Conservation (phyloP, 1,140 invertebrate species). For the Proctacanthus coquilletti region DNA sequence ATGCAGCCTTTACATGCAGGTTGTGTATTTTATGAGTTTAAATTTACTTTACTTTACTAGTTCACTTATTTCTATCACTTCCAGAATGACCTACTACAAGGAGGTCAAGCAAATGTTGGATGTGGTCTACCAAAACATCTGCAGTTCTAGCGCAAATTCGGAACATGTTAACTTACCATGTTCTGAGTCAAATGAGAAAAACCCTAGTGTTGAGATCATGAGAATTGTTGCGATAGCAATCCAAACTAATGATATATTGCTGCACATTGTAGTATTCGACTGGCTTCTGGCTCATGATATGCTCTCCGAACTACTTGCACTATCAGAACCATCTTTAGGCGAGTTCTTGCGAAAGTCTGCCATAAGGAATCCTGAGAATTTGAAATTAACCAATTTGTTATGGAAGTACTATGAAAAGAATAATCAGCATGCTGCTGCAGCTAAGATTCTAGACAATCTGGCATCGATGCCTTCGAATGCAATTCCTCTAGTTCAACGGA, state of each 20-base stretch:
- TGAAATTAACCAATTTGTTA: slow-evolving; percentile 66
- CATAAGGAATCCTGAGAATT: slow-evolving; percentile 33
- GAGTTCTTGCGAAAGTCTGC: slow-evolving; percentile 54
- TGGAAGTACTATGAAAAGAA: slow-evolving; percentile 94
- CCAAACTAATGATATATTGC: slow-evolving; percentile 60
- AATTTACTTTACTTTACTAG: too few relatives aligned
- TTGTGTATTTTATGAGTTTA: too few relatives aligned
- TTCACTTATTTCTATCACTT: too few relatives aligned
- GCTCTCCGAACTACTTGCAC: slow-evolving; percentile 58
- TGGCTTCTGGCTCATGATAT: slow-evolving; percentile 68
- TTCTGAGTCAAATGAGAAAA: slow-evolving; percentile 7
- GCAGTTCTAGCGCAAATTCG: slow-evolving; percentile 13
- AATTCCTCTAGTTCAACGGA: slow-evolving; percentile 50
- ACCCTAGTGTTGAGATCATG: slow-evolving; percentile 21
- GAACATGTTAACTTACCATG: neutral
- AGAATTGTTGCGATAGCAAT: slow-evolving; percentile 35
- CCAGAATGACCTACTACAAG: slow-evolving; percentile 72
- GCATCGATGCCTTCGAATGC: slow-evolving; percentile 60
- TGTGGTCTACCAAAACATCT: slow-evolving; percentile 48
- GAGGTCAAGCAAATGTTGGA: slow-evolving; percentile 68
- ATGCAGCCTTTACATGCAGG: slow-evolving; percentile 40
- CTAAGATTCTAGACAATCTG: slow-evolving; percentile 74
- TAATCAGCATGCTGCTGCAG: slow-evolving; percentile 83
- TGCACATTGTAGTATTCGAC: slow-evolving; percentile 82
- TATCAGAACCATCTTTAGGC: slow-evolving; percentile 67